Evolutionary conservation across 2,113 vertebrate genomes (phyloP).

Genomic region (Ceuthmochares aereus): DNA sequence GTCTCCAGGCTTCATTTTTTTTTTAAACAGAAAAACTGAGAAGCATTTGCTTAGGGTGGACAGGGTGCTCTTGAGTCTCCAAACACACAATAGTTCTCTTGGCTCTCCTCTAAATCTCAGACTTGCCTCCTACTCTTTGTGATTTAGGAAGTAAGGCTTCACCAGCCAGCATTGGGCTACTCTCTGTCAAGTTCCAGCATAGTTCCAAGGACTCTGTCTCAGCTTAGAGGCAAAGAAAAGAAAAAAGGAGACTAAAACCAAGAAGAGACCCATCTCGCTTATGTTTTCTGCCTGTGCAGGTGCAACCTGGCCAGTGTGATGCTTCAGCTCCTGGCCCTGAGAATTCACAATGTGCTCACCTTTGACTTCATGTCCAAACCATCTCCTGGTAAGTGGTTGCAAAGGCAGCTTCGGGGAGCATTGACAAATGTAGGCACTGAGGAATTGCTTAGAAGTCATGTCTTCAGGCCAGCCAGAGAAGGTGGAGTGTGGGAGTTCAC

Average conservation of each 20-base stretch:
- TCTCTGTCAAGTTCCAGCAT: not conserved
- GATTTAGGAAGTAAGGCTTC: not conserved
- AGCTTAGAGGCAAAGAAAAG: not conserved
- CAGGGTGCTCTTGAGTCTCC: not conserved
- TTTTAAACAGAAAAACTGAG: not conserved
- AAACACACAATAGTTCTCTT: not conserved
- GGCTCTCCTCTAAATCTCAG: not conserved
- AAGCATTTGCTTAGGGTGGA: not conserved
- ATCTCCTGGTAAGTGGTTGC: constrained; percentile 84
- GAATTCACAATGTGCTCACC: constrained; percentile 88
- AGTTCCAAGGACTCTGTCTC: not conserved
- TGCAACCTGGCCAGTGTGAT: constrained; percentile 92
- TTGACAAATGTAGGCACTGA: not conserved
- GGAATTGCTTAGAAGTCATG: not conserved
- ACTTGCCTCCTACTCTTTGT: not conserved
- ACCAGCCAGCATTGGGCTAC: not conserved
- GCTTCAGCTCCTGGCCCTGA: constrained; percentile 92
- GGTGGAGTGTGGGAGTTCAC: too few relatives aligned
- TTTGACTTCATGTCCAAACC: constrained; percentile 99
- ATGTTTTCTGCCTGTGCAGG: constrained; percentile 69
- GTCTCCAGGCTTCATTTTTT: not conserved
- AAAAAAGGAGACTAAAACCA: not conserved
- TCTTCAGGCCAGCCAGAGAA: not conserved
- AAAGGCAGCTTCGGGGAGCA: not conserved
- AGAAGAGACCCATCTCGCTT: not conserved